Evolutionary conservation across 2,113 vertebrate species (phyloP), one percentile per base, ranked within the genome.

Genomic region (Calypte anna): DNA sequence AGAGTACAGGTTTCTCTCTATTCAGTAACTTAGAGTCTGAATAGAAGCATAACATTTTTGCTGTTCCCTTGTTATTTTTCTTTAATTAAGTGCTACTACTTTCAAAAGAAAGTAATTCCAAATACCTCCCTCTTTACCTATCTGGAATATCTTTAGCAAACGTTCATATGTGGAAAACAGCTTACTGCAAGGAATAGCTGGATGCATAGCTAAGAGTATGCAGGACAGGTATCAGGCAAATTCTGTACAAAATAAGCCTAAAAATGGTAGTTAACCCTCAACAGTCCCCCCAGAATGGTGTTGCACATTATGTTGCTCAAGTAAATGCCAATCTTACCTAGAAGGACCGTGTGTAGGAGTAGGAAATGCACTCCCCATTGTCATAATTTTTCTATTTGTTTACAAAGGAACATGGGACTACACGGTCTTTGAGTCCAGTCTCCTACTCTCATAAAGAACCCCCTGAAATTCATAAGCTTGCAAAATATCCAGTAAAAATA

Each of bases 21-120:
- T 19, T 28, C 13, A 76, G 40, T 46, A 81, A 76, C 75, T 58
- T 46, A 46, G 23, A 86, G 31, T 38, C 43, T 57, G 36, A 25
- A 64, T 3, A 86, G 73, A 75, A 69, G 43, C 53, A 72, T 21
- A 40, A 67, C 88, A 27, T 36, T n/a, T 84, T 92, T 75, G 64
- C 53, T 72, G 48, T n/a, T 88, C 43, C 83, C 59, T 54, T 64
- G 4, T 30, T 58, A 43, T 69, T 80, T 62, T 76, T 61, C n/a
- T 88, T 73, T 74, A 62, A 83, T 86, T 68, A 92, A 96, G n/a
- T 21, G 23, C 22, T 84, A n/a, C n/a, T 70, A 59, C 33, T 82
- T 91, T 27, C 44, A 89, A 86, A 36, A 53, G 69, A 86, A 94
- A 82, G 55, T 75, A 84, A 68, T 76, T 75, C 21, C n/a, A 86